Conservation (phyloP, 2,113 vertebrate species). For the Otus sunia region DNA sequence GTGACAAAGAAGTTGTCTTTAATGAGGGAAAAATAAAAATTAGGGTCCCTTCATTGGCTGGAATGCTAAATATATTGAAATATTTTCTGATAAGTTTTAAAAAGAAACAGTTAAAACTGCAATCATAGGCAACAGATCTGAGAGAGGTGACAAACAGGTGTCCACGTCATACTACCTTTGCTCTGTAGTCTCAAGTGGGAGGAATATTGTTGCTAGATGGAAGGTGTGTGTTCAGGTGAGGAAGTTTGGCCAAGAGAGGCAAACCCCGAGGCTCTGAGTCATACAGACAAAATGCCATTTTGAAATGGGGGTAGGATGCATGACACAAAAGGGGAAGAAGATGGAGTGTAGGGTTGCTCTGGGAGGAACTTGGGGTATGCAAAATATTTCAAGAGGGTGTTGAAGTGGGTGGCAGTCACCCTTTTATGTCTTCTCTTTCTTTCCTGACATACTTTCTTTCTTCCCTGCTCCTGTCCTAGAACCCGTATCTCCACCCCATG, state of each 20-base stretch:
- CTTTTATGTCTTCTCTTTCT: background rate
- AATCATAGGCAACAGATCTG: background rate
- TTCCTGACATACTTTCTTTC: background rate
- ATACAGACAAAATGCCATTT: background rate
- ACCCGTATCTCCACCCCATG: rapidly evolving
- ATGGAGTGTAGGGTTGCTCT: background rate
- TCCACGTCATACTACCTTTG: background rate
- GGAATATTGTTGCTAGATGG: background rate
- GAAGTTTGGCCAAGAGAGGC: background rate
- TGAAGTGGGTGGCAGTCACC: background rate
- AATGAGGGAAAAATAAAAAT: background rate
- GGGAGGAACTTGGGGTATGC: background rate
- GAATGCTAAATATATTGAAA: background rate
- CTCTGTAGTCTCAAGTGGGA: background rate
- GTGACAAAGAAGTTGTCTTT: background rate
- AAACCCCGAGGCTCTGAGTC: background rate
- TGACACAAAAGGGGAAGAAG: background rate
- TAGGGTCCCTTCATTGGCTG: background rate
- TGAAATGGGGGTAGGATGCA: background rate
- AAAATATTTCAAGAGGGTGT: background rate
- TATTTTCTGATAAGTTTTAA: background rate
- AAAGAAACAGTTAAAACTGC: background rate
- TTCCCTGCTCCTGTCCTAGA: background rate
- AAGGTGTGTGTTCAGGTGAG: slow-evolving; percentile 1
- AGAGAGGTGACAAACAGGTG: background rate